A percentile compares a stretch with the other conserved stretches of the same genome.
Conservation (phyloP, 2,888 invertebrate species). For the Phortica okadai region DNA sequence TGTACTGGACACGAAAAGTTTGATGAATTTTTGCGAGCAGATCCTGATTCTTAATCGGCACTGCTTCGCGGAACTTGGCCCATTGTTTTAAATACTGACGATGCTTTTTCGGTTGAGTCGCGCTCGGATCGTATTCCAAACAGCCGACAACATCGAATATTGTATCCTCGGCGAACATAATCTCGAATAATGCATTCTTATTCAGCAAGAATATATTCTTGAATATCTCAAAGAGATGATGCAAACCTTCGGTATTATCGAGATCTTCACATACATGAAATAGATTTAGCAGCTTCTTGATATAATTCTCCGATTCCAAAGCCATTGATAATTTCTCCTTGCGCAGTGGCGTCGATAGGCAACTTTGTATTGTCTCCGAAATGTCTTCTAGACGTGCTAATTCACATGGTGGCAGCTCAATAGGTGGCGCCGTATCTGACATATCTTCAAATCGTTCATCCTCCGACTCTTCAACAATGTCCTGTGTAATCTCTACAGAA, state of each 20-base stretch:
- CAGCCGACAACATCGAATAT: constrained; percentile 99
- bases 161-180: constrained; percentile 97
- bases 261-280: constrained; percentile 99
- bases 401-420: constrained; percentile 97
- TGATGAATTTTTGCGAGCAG: constrained; percentile 99
- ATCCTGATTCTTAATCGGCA: constrained; percentile 96
- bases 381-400: constrained; percentile 95
- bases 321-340: constrained; percentile 96
- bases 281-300: constrained; percentile 93
- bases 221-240: constrained; percentile 97
- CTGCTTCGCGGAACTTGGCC: constrained; percentile 94
- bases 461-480: constrained; percentile 96
- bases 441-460: constrained; percentile 98
- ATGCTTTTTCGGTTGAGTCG: constrained; percentile 91
- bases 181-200: constrained; percentile 97
- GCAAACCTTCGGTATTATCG: constrained; percentile 95
- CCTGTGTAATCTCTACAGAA: constrained; percentile 97
- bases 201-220: constrained; percentile 99
- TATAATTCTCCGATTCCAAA: constrained; percentile 95
- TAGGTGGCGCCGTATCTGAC: constrained; percentile 94
- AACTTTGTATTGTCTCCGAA: constrained; percentile 92
- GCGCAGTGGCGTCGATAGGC: constrained; percentile 90
- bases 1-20: constrained; percentile 99
- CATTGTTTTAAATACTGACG: constrained; percentile 95
- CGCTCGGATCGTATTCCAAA: constrained; percentile 96